Base-by-base conservation (phyloP, 2,797 vertebrate genomes). In the Rhabdomys pumilio region DNA sequence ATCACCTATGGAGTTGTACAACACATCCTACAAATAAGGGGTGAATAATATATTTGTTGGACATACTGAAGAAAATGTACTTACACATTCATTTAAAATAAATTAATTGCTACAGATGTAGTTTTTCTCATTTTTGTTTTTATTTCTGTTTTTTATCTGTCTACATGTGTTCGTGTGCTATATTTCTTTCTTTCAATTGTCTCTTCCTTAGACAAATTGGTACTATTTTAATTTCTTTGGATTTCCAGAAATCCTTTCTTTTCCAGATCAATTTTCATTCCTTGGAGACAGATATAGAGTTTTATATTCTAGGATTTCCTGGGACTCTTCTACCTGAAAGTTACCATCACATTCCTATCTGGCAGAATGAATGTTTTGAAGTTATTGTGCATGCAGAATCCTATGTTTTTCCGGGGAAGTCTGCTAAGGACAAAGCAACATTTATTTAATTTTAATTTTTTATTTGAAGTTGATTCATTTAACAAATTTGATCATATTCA, bases 101-200 rank as follows among this genome's bases (percentile, higher is more conserved):
- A 93, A 91, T 72, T 34, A 34, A 34, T 79, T 79, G 76, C 2
- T 79, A 86, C 11, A 77, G n/a, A 3, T 67, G 0, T 41, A 69
- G 55, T 57, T 0, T 83, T 89, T 69, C 31, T 69, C 31, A 17
- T 34, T 69, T 34, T 69, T 69, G 31, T 69, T n/a, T 69, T 69
- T 73, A 65, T 92, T 86, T 73, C 3, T n/a, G n/a, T n/a, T 92
- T 92, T 87, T 79, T 34, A 75, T 73, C 15, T 38, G 7, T 80
- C 22, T 69, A 69, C 12, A 55, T 44, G 17, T 91, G 76, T 86
- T 72, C 79, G 41, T 50, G 24, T 81, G 17, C 3, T 91, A 55
- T 85, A 77, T 81, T 92, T 92, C 19, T 31, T 53, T 67, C 93
- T 81, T 57, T n/a, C 72, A 81, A 88, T 47, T n/a, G 0, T 22